Base-by-base conservation (phyloP, 1,140 invertebrate species). In the Nephotettix cincticeps region DNA sequence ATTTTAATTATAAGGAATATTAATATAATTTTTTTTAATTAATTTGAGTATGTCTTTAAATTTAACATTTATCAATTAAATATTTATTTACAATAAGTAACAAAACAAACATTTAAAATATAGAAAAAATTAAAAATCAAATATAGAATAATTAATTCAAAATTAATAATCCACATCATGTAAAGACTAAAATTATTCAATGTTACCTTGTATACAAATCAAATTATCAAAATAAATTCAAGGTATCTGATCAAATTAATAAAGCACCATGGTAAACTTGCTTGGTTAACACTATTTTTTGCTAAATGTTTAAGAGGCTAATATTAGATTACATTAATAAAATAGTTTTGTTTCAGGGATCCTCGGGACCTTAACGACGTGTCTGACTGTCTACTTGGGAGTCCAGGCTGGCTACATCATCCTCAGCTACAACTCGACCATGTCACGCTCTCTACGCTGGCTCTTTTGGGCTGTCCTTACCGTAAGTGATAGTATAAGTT, bases 381-480 rank as follows among this genome's bases (percentile, higher is more conserved):
- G 90, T 58, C 84, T 94, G 21, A 89, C 95, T 70, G 93, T 93
- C 9, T 91, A 93, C 75, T 79, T 94, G 64, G 93, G 93, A 23
- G 85, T 95, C 25, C 93, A 96, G 79, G 93, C 93, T 29, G 95
- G 95, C 0, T 88, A 91, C 47, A 93, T 93, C 11, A 82, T 95
- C 19, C 81, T 93, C 9, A 88, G 89, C 19, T 82, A 82, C 70
- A 91, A 91, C 74, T 83, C 85, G 72, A 86, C 87, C 75, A 87
- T 85, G 69, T 81, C 85, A 1, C 86, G 91, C 69, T 78, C 93
- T 1, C 81, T 87, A 3, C 85, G 93, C 72, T 95, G 91, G 91
- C 70, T 91, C 0, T 73, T 84, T 1, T 91, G 88, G 85, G 86
- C 85, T 19, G 29, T 87, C 27, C 25, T 75, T 9, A 64, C 65